Conservation (phyloP, 2,113 vertebrate genomes). For the Ictalurus punctatus region DNA sequence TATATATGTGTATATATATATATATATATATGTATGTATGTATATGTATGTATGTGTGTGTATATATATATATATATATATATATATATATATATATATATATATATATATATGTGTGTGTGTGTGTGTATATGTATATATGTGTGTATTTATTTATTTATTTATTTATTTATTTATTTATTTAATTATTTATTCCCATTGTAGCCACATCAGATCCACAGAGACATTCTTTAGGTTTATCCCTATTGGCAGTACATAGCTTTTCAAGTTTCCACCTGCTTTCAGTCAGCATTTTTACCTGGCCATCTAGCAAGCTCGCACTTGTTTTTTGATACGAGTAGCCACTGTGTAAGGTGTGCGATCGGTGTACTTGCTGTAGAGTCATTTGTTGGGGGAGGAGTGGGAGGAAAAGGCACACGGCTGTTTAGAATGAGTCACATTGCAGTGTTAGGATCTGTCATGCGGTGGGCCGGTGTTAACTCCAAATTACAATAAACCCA, state of each 20-base stretch:
- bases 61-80: too few species aligned
- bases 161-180: too few species aligned
- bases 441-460: background rate
- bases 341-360: background rate
- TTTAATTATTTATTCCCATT: too few species aligned
- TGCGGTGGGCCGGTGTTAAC: background rate
- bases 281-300: background rate
- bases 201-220: background rate
- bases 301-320: background rate
- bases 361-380: background rate
- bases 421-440: background rate
- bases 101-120: too few species aligned
- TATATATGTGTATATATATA: too few species aligned
- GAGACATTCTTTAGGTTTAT: background rate
- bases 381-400: background rate
- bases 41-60: too few species aligned
- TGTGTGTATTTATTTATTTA: too few species aligned
- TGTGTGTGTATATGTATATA: too few species aligned
- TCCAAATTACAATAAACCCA: background rate
- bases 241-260: background rate
- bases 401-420: background rate
- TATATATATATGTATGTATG: too few species aligned
- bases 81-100: too few species aligned
- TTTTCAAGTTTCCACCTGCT: background rate
- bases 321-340: background rate